A percentile compares a stretch with the other conserved stretches of the same genome.
phyloP scores from a whole-genome alignment of 2,113 vertebrate species.

The Poeciliopsis occidentalis region DNA sequence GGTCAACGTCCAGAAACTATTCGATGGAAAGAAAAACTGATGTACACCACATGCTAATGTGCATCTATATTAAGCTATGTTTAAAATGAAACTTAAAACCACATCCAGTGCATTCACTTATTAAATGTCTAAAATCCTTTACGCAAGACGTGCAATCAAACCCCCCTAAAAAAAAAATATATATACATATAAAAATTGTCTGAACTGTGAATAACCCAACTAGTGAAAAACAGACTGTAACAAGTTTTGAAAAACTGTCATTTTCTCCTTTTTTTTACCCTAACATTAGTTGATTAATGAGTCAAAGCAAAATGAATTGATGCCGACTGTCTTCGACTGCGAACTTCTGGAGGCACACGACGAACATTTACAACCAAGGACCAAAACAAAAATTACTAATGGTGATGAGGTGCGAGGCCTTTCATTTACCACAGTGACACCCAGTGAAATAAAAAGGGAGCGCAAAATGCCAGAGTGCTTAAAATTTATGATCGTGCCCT shows the following conservation, averaged over 20 bases:
- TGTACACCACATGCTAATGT: constrained; percentile 22
- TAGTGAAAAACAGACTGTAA: neutral
- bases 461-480: constrained; percentile 4
- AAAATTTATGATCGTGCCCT: constrained; percentile 40
- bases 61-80: constrained; percentile 7
- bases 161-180: neutral
- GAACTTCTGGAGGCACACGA: constrained; percentile 7
- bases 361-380: neutral
- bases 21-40: constrained; percentile 27
- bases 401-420: constrained; percentile 11
- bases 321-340: constrained; percentile 43
- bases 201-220: constrained; percentile 9
- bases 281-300: constrained; percentile 35
- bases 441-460: constrained; percentile 11
- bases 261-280: constrained; percentile 9
- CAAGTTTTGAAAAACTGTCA: constrained; percentile 30
- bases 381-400: constrained; percentile 6
- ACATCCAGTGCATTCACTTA: constrained; percentile 24
- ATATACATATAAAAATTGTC: neutral
- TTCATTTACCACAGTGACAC: constrained; percentile 3
- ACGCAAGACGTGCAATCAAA: constrained; percentile 36
- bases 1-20: neutral
- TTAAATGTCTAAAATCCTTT: constrained; percentile 22
- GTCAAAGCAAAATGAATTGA: constrained; percentile 33
- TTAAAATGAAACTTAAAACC: constrained; percentile 11